Evolutionary conservation across 2,888 invertebrate genomes (phyloP).

Genomic region (Smittia aterrima): DNA sequence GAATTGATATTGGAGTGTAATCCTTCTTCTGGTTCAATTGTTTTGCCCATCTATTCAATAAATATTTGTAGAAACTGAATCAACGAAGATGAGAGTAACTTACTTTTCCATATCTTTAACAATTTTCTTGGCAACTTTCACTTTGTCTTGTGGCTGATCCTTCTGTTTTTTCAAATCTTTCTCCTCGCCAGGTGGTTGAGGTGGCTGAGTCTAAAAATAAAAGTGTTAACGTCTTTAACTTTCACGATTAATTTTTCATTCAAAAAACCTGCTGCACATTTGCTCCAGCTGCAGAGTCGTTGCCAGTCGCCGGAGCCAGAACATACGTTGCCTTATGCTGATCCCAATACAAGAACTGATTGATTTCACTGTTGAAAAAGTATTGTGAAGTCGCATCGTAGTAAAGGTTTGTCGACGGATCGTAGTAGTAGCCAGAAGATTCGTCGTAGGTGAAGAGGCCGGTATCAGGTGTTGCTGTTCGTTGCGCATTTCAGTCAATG

Average conservation of each 20-base stretch:
- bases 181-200: constrained; percentile 51
- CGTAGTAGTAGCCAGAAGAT: constrained; percentile 94
- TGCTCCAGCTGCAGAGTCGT: constrained; percentile 40
- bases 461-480: constrained; percentile 74
- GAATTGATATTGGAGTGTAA: constrained; percentile 47
- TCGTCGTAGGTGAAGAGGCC: constrained; percentile 92
- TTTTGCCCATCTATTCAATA: constrained; percentile 80
- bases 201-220: background rate
- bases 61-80: constrained; percentile 60
- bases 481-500: constrained; percentile 41
- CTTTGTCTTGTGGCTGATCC: constrained; percentile 84
- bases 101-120: constrained; percentile 75
- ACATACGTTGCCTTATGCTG: constrained; percentile 65
- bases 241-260: constrained; percentile 41
- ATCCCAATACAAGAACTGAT: constrained; percentile 96
- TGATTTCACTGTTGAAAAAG: constrained; percentile 89
- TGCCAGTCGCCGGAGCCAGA: constrained; percentile 52
- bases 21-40: constrained; percentile 95
- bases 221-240: too few species aligned
- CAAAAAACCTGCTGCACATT: constrained; percentile 45
- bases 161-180: constrained; percentile 67
- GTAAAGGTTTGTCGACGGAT: constrained; percentile 87
- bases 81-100: constrained; percentile 5
- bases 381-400: constrained; percentile 96
- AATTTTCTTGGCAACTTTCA: constrained; percentile 95